Evolutionary conservation across 1,140 invertebrate genomes (phyloP), one percentile per base, ranked within the genome.

Genomic region (Microplitis demolitor): DNA sequence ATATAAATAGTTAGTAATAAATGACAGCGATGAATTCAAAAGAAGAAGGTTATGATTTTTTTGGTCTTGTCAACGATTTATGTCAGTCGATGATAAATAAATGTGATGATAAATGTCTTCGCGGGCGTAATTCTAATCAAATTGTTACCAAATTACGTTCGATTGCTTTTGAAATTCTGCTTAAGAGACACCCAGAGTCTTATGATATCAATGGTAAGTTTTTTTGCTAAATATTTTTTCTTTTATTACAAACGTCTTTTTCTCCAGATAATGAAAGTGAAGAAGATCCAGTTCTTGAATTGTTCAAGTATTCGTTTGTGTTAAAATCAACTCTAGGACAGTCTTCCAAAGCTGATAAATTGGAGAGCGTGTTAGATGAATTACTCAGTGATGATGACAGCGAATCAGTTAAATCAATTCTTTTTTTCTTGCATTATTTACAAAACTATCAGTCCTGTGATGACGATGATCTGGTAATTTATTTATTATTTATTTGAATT

Each of bases 111-210:
- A 66, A 83, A n/a, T 66, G 77, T 61, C 66, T 51, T 8, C 77
- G 78, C 53, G 69, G 61, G 0, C 54, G 72, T 31, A 73, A 69
- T 14, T 64, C 76, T 35, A 66, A 78, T 66, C 34, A 72, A 14
- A 70, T 70, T 69, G 50, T 84, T 3, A 80, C 76, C 69, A 76
- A 69, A 67, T 67, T 85, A 24, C 79, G 83, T 34, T 72, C 74
- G 0, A 81, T 66, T 53, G 77, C 82, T 6, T 87, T 81, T 39
- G 85, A 83, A 70, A 85, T 87, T 75, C 72, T 87, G 13, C 69
- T 87, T 4, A 85, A 84, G 11, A 87, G 83, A 72, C 74, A 61
- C 45, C 6, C 64, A 24, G 34, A 54, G 53, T 8, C 37, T 5
- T 39, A 34, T 14, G 13, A 70, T n/a, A 3, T 72, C 64, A 54